A percentile compares a stretch with the other conserved stretches of the same genome.
These are phyloP conservation scores for Bombus impatiens DNA, from an alignment of 1,140 invertebrate genomes.

Conservation along the genomic window DNA sequence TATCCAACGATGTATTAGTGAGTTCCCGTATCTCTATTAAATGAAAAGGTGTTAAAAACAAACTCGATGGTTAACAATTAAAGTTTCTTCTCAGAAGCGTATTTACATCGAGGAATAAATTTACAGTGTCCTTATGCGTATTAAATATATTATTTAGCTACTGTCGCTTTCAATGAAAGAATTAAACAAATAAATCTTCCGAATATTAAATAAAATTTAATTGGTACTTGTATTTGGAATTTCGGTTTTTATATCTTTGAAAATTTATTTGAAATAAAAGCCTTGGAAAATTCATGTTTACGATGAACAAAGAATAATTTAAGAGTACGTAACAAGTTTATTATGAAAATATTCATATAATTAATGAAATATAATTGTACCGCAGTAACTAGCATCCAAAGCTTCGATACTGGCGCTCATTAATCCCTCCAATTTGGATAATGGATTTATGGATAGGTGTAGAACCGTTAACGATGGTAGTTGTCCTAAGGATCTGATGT, in stretches of 20 bases:
- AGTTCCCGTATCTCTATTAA: constrained; percentile 68
- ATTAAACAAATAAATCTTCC: background rate
- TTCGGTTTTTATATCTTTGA: background rate
- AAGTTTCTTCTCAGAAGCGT: background rate
- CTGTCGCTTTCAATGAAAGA: background rate
- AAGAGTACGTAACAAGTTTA: background rate
- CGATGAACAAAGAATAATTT: background rate
- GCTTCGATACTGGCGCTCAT: constrained; percentile 62
- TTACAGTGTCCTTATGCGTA: background rate
- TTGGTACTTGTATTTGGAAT: background rate
- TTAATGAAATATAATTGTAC: constrained; percentile 60
- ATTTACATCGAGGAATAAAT: background rate
- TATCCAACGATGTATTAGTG: constrained; percentile 63
- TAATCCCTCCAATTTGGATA: constrained; percentile 68
- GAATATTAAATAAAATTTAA: background rate
- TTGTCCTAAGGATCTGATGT: constrained; percentile 65
- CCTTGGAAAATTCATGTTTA: background rate
- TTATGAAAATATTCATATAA: background rate
- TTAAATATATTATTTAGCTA: background rate
- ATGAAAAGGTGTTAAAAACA: background rate
- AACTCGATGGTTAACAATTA: background rate
- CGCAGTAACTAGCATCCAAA: constrained; percentile 73
- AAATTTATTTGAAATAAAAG: background rate
- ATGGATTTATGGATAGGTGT: constrained; percentile 71
- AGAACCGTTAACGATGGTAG: constrained; percentile 69